These are phyloP conservation scores for Stenurella melanura DNA, from an alignment of 2,888 invertebrate genomes.

Conservation along the genomic window DNA sequence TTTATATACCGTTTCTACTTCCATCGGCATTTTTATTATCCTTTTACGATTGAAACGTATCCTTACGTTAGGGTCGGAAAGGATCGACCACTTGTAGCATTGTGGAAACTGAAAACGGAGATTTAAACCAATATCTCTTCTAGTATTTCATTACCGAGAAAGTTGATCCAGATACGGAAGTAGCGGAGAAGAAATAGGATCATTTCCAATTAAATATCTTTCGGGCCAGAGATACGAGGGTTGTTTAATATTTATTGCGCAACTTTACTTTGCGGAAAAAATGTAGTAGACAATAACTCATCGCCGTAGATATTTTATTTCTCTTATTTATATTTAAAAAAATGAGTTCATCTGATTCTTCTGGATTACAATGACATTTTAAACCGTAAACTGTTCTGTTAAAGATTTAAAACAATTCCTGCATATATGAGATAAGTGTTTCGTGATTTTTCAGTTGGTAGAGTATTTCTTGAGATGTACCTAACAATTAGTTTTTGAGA, in stretches of 20 bases:
- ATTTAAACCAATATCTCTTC: conserved; percentile 19
- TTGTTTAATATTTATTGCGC: background rate
- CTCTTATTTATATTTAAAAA: too few species aligned
- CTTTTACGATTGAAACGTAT: conserved; percentile 25
- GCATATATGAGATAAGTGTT: too few species aligned
- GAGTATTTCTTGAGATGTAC: too few species aligned
- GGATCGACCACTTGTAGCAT: conserved; percentile 34
- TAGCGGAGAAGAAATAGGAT: background rate
- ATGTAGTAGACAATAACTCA: too few species aligned
- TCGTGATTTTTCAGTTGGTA: too few species aligned
- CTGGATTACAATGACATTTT: too few species aligned
- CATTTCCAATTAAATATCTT: conserved; percentile 11
- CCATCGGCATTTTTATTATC: conserved; percentile 35
- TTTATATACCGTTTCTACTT: conserved; percentile 17
- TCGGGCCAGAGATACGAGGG: background rate
- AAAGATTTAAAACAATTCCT: too few species aligned
- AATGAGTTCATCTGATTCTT: too few species aligned
- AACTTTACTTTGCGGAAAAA: too few species aligned
- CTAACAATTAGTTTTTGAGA: too few species aligned
- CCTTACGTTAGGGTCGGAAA: conserved; percentile 12
- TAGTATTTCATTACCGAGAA: conserved; percentile 16
- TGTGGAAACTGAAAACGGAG: conserved; percentile 20
- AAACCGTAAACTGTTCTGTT: too few species aligned
- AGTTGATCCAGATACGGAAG: conserved; percentile 18
- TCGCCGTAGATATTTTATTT: too few species aligned